Evolutionary conservation across 2,113 vertebrate genomes (phyloP), one percentile per base, ranked within the genome.

Genomic region (Peromyscus maniculatus): DNA sequence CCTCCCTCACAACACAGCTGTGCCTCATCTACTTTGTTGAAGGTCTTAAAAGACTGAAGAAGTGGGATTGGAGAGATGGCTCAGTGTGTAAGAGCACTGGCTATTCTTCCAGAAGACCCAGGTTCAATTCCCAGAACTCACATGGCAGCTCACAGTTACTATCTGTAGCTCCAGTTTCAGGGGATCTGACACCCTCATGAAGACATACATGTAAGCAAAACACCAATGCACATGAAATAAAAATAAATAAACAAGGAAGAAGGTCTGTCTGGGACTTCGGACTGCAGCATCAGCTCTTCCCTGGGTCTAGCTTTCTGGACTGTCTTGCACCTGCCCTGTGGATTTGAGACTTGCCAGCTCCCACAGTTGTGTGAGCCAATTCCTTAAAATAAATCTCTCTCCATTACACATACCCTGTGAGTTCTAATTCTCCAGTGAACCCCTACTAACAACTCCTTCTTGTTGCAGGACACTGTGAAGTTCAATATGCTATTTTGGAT

Each of bases 331-430:
- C 39, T 72, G 62, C 62, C 52, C 67, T 39, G 13, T 6, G 19
- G 49, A 84, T 12, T 67, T 94, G 13, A 92, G 71, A 79, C 11
- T 74, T 69, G 33, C 26, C 46, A n/a, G 46, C 3, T 43, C 16
- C 24, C 39, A 52, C 26, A 80, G 36, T 36, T 6, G 46, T 22
- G 8, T 13, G 19, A 82, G 66, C 83, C 66, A 89, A 13, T 93
- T 66, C 22, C 78, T 97, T 92, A 80, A 95, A 75, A 89, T 83
- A 93, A 91, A 78, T 72, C 39, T 94, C n/a, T 82, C 26, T 91
- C 4, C 74, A 13, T 71, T 71, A 39, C 72, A 67, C 43, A 77
- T 15, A 39, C 39, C 8, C 36, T 26, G 12, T 55, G 49, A 64
- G 49, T 59, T 72, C 24, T 95, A 15, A 88, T 66, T 88, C 69